Conservation (phyloP, 2,113 vertebrate genomes). For the sheep (Ovis aries) region DNA sequence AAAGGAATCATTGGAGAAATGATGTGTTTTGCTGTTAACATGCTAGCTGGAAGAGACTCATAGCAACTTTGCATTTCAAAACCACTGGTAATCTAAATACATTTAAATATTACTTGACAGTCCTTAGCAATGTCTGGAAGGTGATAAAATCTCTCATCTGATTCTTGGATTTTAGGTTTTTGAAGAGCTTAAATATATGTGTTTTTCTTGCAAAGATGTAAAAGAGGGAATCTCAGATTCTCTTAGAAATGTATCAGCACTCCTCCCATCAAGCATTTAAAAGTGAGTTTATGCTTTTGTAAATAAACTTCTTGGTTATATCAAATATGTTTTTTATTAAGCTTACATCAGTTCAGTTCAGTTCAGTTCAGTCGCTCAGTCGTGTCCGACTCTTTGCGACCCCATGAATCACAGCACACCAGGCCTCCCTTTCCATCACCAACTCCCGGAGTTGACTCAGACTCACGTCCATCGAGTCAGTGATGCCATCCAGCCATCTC, state of each 20-base stretch:
- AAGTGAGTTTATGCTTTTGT: slow-evolving; percentile 10
- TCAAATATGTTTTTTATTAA: slow-evolving; percentile 21
- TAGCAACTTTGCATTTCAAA: slow-evolving; percentile 35
- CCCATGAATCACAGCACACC: too few species aligned
- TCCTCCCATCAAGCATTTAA: neutral
- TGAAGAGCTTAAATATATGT: neutral
- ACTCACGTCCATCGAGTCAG: too few species aligned
- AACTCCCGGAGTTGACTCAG: too few species aligned
- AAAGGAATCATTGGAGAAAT: neutral
- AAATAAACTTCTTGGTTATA: neutral
- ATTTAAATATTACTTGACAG: slow-evolving; percentile 21
- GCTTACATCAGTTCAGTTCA: neutral
- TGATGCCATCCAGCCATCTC: too few species aligned
- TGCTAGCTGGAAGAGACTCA: neutral
- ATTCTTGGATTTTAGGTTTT: slow-evolving; percentile 32
- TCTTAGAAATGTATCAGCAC: neutral
- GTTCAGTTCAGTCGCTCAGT: too few species aligned
- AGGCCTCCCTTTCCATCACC: too few species aligned
- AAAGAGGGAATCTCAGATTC: neutral
- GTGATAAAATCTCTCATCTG: neutral
- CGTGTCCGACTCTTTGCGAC: too few species aligned
- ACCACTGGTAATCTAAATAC: neutral
- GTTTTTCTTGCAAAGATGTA: slow-evolving; percentile 19
- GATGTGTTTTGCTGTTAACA: neutral
- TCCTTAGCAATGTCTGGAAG: neutral